Conservation (phyloP, 2,888 invertebrate species). For the Drosophila monieri region DNA sequence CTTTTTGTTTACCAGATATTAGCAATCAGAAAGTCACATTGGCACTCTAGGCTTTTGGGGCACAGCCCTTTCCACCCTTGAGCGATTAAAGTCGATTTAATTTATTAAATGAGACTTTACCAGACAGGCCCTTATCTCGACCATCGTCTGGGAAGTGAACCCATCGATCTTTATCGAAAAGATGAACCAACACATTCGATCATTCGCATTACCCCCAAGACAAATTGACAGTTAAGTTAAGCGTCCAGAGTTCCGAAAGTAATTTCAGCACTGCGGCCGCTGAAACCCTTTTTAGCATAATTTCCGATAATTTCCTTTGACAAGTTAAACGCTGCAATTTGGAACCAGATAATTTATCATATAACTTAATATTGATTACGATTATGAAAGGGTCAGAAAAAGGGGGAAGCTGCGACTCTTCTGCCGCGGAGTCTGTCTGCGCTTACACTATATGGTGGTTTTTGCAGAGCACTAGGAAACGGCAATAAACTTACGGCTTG, state of each 20-base stretch:
- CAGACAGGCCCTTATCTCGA: background rate
- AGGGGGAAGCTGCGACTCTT: slow-evolving; percentile 8
- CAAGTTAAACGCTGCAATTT: slow-evolving; percentile 82
- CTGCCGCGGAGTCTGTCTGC: slow-evolving; percentile 9
- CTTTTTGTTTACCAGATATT: slow-evolving; percentile 20
- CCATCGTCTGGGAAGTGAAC: background rate
- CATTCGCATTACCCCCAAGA: slow-evolving; percentile 33
- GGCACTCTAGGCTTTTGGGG: slow-evolving; percentile 17
- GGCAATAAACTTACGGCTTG: slow-evolving; percentile 73
- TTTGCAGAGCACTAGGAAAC: slow-evolving; percentile 61
- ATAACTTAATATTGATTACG: slow-evolving; percentile 78
- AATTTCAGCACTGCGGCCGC: slow-evolving; percentile 6
- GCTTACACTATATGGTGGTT: slow-evolving; percentile 26
- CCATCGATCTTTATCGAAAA: slow-evolving; percentile 1
- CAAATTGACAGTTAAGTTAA: slow-evolving; percentile 41
- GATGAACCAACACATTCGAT: background rate
- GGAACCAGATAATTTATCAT: slow-evolving; percentile 80
- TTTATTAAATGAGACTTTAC: background rate
- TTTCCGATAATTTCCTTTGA: slow-evolving; percentile 80
- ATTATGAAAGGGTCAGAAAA: slow-evolving; percentile 54
- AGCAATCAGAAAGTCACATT: slow-evolving; percentile 18
- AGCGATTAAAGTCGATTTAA: background rate
- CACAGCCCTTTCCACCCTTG: background rate
- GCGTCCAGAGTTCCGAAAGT: slow-evolving; percentile 17
- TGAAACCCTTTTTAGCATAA: slow-evolving; percentile 59